These are phyloP conservation scores for Carapus acus DNA, from an alignment of 2,797 vertebrate species.

Conservation along the genomic window DNA sequence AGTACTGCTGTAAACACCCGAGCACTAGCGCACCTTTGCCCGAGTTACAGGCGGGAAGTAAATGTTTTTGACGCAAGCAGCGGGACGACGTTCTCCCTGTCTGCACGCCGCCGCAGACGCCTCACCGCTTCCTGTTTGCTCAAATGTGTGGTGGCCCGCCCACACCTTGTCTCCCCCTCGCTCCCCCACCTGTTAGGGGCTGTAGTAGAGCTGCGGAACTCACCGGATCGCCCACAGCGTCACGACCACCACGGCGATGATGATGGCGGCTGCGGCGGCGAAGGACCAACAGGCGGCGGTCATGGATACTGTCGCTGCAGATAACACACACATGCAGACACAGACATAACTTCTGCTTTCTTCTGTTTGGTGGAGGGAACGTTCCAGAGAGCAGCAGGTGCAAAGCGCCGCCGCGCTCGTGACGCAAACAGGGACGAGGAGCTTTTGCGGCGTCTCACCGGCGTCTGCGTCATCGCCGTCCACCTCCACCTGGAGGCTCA, in stretches of 20 bases:
- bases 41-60: conserved; percentile 21
- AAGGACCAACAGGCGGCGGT: conserved; percentile 51
- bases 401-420: no score
- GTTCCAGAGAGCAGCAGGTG: no score
- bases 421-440: no score
- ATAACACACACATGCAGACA: no score
- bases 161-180: conserved; percentile 26
- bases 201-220: conserved; percentile 50
- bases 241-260: conserved; percentile 44
- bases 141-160: conserved; percentile 28
- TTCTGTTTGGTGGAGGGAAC: no score
- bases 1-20: no score
- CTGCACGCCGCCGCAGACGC: conserved; percentile 50
- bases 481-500: conserved; percentile 65
- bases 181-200: conserved; percentile 32
- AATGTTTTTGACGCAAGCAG: conserved; percentile 30
- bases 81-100: conserved; percentile 38
- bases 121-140: conserved; percentile 73
- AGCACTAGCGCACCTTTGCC: no score
- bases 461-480: conserved; percentile 26
- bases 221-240: conserved; percentile 66
- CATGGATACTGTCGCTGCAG: conserved; percentile 19
- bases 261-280: no score
- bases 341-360: no score
- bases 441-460: conserved; percentile 46